Evolutionary conservation across 1,140 invertebrate genomes (phyloP).

Genomic region (Telenomus remus): DNA sequence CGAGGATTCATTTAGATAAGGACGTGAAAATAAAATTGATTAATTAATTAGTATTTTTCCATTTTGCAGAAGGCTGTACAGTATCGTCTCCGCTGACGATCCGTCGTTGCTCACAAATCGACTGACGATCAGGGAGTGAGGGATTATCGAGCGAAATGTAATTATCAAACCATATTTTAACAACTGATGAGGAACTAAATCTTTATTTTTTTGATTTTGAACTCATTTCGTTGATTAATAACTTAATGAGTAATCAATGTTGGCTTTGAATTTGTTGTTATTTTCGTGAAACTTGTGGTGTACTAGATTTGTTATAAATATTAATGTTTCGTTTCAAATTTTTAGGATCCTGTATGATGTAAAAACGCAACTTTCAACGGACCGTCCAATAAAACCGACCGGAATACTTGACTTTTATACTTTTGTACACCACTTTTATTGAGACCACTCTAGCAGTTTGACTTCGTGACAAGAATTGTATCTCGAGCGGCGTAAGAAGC

Average conservation of each 20-base stretch:
- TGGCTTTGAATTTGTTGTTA: too few species aligned
- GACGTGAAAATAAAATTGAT: slow-evolving; percentile 31
- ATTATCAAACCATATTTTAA: neutral
- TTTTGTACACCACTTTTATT: slow-evolving; percentile 7
- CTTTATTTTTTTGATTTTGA: neutral
- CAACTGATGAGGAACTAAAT: too few species aligned
- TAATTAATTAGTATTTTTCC: slow-evolving; percentile 52
- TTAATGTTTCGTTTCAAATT: too few species aligned
- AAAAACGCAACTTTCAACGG: slow-evolving; percentile 1
- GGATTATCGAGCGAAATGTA: slow-evolving; percentile 28
- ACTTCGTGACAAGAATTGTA: slow-evolving; percentile 27
- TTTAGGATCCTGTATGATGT: neutral
- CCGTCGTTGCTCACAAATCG: slow-evolving; percentile 39
- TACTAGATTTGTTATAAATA: too few species aligned
- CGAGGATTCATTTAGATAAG: slow-evolving; percentile 49
- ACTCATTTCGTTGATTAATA: neutral
- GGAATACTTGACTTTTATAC: slow-evolving; percentile 7
- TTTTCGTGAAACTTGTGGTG: too few species aligned
- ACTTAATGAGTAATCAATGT: too few species aligned
- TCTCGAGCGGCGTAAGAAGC: slow-evolving; percentile 28
- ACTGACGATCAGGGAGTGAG: slow-evolving; percentile 31
- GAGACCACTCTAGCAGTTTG: neutral
- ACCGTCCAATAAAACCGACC: slow-evolving; percentile 23
- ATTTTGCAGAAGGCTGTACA: slow-evolving; percentile 46
- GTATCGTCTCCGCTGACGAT: slow-evolving; percentile 40